Base-by-base conservation (phyloP, 1,140 invertebrate species). In the Drosophila baimaii region DNA sequence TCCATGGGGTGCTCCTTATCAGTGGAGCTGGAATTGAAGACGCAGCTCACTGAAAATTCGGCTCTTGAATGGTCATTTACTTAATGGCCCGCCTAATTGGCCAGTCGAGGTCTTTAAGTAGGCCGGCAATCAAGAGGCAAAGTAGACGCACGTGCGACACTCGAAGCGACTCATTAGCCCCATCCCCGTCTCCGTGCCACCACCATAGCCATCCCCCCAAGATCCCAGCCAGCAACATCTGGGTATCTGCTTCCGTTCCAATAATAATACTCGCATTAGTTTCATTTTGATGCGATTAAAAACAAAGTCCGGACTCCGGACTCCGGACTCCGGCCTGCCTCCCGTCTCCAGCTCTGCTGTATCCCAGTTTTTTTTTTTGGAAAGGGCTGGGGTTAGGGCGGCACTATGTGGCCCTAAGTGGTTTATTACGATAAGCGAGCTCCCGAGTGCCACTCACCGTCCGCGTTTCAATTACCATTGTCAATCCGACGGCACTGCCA, bases 221-320 rank as follows among this genome's bases (percentile, higher is more conserved):
- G 13, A 3, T 57, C 62, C 66, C 78, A 27, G 23, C 12, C 21
- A 17, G 46, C 52, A 54, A 54, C 51, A 54, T 54, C 51, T 52
- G 55, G 17, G 31, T n/a, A 54, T 54, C 76, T 61, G 77, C 77
- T 84, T 77, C 69, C 74, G 74, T 85, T 85, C 69, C 77, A 81
- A 85, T 81, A 85, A 85, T 85, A 85, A 85, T 75, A 77, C 81
- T 73, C 81, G 81, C 81, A 85, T 85, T 85, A 78, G 81, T 85
- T 83, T 85, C 81, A 61, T 85, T 73, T 81, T 80, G 69, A 85
- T 77, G 77, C 78, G 81, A 85, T 85, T 85, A 85, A 85, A 85
- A 81, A 73, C 65, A 52, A 69, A 61, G 35, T 51, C 57, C 31
- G 59, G 19, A 66, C 27, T n/a, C 15, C 2, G 25, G 15, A 27